Conservation (phyloP, 1,140 invertebrate genomes). For the Dendroctonus ponderosae region DNA sequence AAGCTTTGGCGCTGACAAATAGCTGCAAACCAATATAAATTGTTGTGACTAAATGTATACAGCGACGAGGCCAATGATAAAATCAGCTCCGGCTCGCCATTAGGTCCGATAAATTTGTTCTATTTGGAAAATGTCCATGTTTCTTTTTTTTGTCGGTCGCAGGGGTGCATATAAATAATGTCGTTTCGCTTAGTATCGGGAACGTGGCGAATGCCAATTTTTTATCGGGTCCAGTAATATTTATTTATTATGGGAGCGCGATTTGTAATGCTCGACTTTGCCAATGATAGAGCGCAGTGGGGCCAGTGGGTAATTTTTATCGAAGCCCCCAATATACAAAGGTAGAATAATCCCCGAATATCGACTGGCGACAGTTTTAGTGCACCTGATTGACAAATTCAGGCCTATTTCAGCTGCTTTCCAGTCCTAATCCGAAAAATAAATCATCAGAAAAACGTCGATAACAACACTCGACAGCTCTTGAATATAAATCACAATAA, state of each 20-base stretch:
- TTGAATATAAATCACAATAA: slow-evolving; percentile 18
- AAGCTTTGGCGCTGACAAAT: slow-evolving; percentile 13
- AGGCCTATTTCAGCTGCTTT: not conserved
- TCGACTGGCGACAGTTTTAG: no score
- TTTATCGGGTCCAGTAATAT: no score
- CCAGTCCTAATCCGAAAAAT: not conserved
- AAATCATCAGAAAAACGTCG: not conserved
- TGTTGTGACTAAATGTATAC: slow-evolving; percentile 11
- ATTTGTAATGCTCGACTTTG: no score
- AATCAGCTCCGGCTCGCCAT: not conserved
- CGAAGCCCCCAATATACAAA: no score
- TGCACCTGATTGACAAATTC: not conserved
- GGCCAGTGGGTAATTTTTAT: no score
- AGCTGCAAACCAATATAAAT: slow-evolving; percentile 10
- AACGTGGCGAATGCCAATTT: not conserved
- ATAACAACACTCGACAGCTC: not conserved
- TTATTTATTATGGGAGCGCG: no score
- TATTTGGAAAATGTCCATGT: not conserved
- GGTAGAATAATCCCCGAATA: no score
- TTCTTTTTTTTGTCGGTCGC: not conserved
- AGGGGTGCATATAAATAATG: not conserved
- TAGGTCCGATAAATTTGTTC: slow-evolving; percentile 1
- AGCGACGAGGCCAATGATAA: slow-evolving; percentile 4
- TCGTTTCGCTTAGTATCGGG: not conserved
- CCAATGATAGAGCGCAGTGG: no score